A percentile compares a stretch with the other conserved stretches of the same genome.
These are phyloP conservation scores for Drosophila quadrilineata DNA, from an alignment of 1,140 invertebrate genomes.

Conservation along the genomic window DNA sequence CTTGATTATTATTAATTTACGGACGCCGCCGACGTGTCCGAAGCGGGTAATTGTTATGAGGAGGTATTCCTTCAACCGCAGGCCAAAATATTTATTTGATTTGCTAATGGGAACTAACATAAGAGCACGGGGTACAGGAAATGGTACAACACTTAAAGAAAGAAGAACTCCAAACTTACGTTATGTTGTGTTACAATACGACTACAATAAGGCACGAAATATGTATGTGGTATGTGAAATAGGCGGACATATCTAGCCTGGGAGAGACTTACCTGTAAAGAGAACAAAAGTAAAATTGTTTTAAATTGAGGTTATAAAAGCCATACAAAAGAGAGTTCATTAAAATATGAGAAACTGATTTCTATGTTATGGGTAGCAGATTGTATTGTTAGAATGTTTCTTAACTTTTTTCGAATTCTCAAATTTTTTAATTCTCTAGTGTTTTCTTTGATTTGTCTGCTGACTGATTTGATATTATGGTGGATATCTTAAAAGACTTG, in stretches of 20 bases:
- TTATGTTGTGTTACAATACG: too few species aligned
- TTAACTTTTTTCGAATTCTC: not conserved
- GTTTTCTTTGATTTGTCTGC: not conserved
- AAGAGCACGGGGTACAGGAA: conserved; percentile 48
- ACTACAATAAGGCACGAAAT: too few species aligned
- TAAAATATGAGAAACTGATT: not conserved
- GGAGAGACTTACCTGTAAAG: conserved; percentile 61
- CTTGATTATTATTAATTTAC: conserved; percentile 79
- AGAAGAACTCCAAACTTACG: conserved; percentile 30
- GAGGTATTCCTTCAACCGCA: conserved; percentile 31
- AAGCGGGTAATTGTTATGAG: conserved; percentile 41
- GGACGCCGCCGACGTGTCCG: conserved; percentile 52
- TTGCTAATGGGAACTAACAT: conserved; percentile 49
- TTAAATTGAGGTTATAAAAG: conserved; percentile 43
- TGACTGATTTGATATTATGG: too few species aligned
- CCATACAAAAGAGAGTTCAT: not conserved
- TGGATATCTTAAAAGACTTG: too few species aligned
- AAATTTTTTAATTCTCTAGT: conserved; percentile 12
- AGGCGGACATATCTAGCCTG: conserved; percentile 5
- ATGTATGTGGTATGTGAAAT: conserved; percentile 41
- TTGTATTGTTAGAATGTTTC: not conserved
- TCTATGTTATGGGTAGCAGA: not conserved
- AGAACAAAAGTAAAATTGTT: conserved; percentile 52
- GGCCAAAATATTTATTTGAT: conserved; percentile 69
- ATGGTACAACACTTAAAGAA: conserved; percentile 41